Conservation (phyloP, 1,140 invertebrate species). For the Hypsibius dujardini region DNA sequence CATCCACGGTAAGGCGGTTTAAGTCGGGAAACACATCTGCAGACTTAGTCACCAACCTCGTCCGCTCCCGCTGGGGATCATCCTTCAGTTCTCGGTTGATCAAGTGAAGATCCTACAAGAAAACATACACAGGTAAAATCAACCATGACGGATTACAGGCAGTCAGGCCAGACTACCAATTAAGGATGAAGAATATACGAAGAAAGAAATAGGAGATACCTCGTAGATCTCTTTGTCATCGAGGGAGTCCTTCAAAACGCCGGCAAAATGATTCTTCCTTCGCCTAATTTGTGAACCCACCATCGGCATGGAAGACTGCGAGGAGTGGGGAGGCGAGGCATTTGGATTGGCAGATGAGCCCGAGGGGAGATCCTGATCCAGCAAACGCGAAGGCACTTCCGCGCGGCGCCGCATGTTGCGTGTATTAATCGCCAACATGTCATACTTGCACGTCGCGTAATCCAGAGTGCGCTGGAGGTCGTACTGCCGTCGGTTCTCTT, state of each 20-base stretch:
- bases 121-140: too few relatives aligned
- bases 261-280: neutral
- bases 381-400: neutral
- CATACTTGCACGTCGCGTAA: conserved; percentile 6
- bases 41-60: neutral
- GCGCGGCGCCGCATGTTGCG: neutral
- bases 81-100: conserved; percentile 10
- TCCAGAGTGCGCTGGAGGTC: conserved; percentile 11
- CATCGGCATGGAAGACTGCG: neutral
- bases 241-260: neutral
- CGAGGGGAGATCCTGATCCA: too few relatives aligned
- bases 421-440: conserved; percentile 8
- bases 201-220: neutral
- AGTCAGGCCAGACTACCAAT: too few relatives aligned
- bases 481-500: conserved; percentile 11
- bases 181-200: too few relatives aligned
- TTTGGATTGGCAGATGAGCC: neutral
- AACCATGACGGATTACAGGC: too few relatives aligned
- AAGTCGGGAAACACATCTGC: neutral
- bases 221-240: conserved; percentile 3
- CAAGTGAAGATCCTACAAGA: too few relatives aligned
- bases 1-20: conserved; percentile 7
- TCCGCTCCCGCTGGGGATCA: neutral
- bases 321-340: neutral
- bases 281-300: neutral